A percentile compares a stretch with the other conserved stretches of the same genome.
These are phyloP conservation scores for Antitype chi DNA, from an alignment of 2,888 invertebrate species.

Conservation along the genomic window DNA sequence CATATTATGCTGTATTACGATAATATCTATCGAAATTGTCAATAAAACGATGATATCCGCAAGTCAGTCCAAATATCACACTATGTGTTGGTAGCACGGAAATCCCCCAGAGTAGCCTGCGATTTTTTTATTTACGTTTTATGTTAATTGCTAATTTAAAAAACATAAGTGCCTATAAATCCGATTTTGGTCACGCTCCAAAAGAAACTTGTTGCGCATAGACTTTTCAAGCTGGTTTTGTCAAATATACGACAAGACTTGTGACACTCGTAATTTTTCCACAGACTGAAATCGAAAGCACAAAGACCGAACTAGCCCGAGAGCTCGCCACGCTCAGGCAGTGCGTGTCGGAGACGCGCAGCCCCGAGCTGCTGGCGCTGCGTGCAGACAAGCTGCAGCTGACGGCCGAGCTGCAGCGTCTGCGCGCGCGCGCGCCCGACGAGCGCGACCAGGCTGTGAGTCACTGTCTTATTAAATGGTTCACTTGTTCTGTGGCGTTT, in stretches of 20 bases:
- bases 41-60: no score
- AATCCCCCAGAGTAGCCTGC: no score
- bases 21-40: no score
- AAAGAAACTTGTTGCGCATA: neutral
- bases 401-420: slow-evolving; percentile 51
- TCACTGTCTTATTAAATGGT: slow-evolving; percentile 64
- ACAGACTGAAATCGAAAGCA: slow-evolving; percentile 87
- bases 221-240: neutral
- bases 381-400: slow-evolving; percentile 72
- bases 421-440: slow-evolving; percentile 72
- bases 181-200: no score
- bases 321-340: slow-evolving; percentile 83
- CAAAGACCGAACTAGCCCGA: slow-evolving; percentile 82
- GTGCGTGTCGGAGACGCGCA: slow-evolving; percentile 74
- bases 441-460: slow-evolving; percentile 86
- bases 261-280: neutral
- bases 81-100: no score
- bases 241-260: neutral
- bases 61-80: no score
- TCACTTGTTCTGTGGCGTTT: slow-evolving; percentile 49
- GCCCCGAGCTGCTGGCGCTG: slow-evolving; percentile 78
- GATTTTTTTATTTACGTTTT: no score
- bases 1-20: no score
- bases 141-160: no score
- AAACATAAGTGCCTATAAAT: no score